Evolutionary conservation across 1,140 invertebrate genomes (phyloP).

Genomic region (Zophobas atratus): DNA sequence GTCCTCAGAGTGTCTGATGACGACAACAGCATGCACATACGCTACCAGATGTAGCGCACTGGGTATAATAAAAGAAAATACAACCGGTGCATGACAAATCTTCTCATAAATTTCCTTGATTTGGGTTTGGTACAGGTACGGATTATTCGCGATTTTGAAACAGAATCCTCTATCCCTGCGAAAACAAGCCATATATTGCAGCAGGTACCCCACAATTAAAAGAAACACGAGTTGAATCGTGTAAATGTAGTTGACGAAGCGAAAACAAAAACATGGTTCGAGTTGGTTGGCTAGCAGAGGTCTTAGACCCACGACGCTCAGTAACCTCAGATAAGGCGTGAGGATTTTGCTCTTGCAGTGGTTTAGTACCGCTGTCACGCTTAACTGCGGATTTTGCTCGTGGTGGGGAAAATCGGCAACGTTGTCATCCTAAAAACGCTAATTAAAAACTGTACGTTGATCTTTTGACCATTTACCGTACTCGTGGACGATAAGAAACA

Average conservation of each 20-base stretch:
- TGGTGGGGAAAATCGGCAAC: conserved; percentile 2
- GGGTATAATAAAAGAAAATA: conserved; percentile 86
- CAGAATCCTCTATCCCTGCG: conserved; percentile 83
- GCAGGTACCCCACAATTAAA: conserved; percentile 79
- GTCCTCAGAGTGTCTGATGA: conserved; percentile 87
- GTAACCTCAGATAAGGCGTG: conserved; percentile 79
- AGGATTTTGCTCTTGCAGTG: conserved; percentile 87
- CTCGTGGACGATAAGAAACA: conserved; percentile 14
- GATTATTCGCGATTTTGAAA: conserved; percentile 68
- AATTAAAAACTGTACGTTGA: background rate
- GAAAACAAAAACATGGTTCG: conserved; percentile 72
- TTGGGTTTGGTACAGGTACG: conserved; percentile 31
- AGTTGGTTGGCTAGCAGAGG: conserved; percentile 76
- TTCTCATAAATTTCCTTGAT: conserved; percentile 67
- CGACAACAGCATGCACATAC: conserved; percentile 83
- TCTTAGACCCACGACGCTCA: conserved; percentile 82
- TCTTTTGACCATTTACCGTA: background rate
- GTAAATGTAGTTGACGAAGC: conserved; percentile 78
- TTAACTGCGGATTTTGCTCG: conserved; percentile 67
- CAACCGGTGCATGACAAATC: conserved; percentile 78
- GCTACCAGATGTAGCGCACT: conserved; percentile 83
- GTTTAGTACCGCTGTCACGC: conserved; percentile 81
- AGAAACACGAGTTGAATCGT: conserved; percentile 77
- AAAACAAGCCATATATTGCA: conserved; percentile 85
- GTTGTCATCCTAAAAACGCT: conserved; percentile 50